These are phyloP conservation scores for Arizona elegans DNA, from an alignment of 2,113 vertebrate genomes.

Conservation along the genomic window DNA sequence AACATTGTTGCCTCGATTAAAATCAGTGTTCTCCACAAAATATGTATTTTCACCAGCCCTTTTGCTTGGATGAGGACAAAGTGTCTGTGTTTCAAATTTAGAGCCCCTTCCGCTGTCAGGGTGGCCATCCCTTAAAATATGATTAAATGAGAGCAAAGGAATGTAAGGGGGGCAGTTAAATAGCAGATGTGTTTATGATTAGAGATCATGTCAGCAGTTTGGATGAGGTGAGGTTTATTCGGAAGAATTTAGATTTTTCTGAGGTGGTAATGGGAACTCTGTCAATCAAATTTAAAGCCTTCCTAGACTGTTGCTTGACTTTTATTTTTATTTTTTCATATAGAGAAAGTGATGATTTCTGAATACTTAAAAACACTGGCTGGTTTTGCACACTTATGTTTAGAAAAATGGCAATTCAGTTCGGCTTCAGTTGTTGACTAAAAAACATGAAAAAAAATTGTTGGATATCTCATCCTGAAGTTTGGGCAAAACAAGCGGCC, in stretches of 20 bases:
- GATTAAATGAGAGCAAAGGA: slow-evolving; percentile 53
- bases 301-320: slow-evolving; percentile 19
- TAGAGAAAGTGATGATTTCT: slow-evolving; percentile 51
- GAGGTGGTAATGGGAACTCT: slow-evolving; percentile 21
- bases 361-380: slow-evolving; percentile 41
- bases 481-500: neutral
- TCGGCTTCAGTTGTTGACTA: slow-evolving; percentile 15
- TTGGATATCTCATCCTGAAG: slow-evolving; percentile 19
- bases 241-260: slow-evolving; percentile 38
- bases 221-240: slow-evolving; percentile 47
- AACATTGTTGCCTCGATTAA: slow-evolving; percentile 53
- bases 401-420: slow-evolving; percentile 16
- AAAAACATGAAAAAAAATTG: slow-evolving; percentile 14
- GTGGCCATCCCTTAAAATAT: slow-evolving; percentile 40
- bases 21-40: slow-evolving; percentile 55
- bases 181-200: slow-evolving; percentile 44
- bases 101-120: slow-evolving; percentile 31
- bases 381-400: neutral
- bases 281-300: neutral
- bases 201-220: slow-evolving; percentile 42
- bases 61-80: slow-evolving; percentile 23
- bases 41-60: slow-evolving; percentile 36
- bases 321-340: slow-evolving; percentile 45
- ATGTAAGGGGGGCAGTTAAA: slow-evolving; percentile 53
- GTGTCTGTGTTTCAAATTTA: neutral